phyloP scores from a whole-genome alignment of 2,888 invertebrate species.

The Ypsolopha sequella region DNA sequence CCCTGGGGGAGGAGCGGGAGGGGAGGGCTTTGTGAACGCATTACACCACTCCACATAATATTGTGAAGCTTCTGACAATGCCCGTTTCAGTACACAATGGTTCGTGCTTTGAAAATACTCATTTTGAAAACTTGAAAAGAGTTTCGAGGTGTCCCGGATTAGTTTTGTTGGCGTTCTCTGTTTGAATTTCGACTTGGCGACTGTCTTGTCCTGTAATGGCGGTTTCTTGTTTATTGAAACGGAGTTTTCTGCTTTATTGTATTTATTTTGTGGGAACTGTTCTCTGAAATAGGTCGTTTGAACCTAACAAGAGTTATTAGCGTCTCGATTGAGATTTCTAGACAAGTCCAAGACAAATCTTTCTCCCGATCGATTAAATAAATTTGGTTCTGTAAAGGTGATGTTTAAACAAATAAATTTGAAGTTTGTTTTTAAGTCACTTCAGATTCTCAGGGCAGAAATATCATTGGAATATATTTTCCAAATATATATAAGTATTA shows the following conservation, averaged over 20 bases:
- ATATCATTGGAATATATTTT: too few relatives aligned
- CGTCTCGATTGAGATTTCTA: too few relatives aligned
- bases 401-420: too few relatives aligned
- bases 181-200: slow-evolving; percentile 14
- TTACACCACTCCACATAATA: slow-evolving; percentile 70
- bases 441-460: too few relatives aligned
- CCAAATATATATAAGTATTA: too few relatives aligned
- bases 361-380: too few relatives aligned
- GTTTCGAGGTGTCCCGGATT: slow-evolving; percentile 30
- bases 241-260: neutral
- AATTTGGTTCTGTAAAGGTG: too few relatives aligned
- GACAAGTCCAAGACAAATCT: too few relatives aligned
- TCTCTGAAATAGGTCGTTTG: too few relatives aligned
- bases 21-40: slow-evolving; percentile 63
- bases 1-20: slow-evolving; percentile 10
- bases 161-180: slow-evolving; percentile 22
- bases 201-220: neutral
- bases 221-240: neutral
- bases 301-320: too few relatives aligned
- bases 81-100: slow-evolving; percentile 51
- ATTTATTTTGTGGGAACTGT: neutral
- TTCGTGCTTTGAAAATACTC: slow-evolving; percentile 37
- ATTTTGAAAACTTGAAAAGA: slow-evolving; percentile 24
- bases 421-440: too few relatives aligned
- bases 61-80: slow-evolving; percentile 67